Conservation (phyloP, 1,140 invertebrate species). For the Atta cephalotes region DNA sequence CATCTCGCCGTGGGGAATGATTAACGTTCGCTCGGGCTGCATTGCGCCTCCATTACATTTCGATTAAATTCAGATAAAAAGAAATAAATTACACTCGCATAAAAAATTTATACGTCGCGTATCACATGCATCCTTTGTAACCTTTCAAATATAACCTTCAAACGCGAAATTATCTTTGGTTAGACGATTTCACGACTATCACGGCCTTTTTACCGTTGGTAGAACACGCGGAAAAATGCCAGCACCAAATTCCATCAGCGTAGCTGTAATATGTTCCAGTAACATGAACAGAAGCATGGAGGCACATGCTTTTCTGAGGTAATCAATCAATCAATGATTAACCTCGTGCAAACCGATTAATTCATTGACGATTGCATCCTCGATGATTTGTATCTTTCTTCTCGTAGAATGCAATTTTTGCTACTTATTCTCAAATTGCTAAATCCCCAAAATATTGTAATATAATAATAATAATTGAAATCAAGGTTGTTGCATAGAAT, state of each 20-base stretch:
- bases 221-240: constrained; percentile 78
- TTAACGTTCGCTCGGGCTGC: constrained; percentile 9
- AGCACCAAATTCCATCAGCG: constrained; percentile 88
- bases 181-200: constrained; percentile 42
- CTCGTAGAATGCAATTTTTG: background rate
- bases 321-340: constrained; percentile 50
- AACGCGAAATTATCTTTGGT: constrained; percentile 51
- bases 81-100: background rate
- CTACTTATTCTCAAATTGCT: background rate
- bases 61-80: background rate
- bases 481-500: background rate
- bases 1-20: background rate
- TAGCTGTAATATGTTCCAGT: constrained; percentile 99
- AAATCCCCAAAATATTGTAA: background rate
- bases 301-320: constrained; percentile 97
- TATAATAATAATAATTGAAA: background rate
- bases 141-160: constrained; percentile 53
- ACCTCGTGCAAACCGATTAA: background rate
- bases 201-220: constrained; percentile 31
- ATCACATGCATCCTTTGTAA: constrained; percentile 43
- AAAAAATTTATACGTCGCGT: background rate
- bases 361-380: background rate
- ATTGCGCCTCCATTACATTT: background rate
- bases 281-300: constrained; percentile 99
- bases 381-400: too few species aligned